Conservation (phyloP, 1,140 invertebrate genomes). For the Drosophila mojavensis region DNA sequence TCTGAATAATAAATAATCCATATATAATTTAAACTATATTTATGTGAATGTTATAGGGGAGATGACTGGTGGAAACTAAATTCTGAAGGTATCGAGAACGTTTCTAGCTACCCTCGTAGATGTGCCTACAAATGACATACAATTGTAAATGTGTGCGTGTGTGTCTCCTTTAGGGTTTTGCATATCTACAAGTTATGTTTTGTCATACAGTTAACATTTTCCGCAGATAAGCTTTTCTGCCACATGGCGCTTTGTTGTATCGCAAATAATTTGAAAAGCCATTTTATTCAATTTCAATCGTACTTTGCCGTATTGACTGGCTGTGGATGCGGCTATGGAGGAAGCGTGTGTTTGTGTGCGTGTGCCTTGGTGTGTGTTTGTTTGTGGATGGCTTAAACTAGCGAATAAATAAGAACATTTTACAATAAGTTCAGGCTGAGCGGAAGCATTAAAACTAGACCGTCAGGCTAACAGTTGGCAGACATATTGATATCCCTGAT, state of each 20-base stretch:
- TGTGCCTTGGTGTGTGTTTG: background rate
- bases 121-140: constrained; percentile 10
- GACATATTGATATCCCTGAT: constrained; percentile 73
- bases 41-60: too few relatives aligned
- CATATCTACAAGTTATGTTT: constrained; percentile 78
- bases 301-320: constrained; percentile 33
- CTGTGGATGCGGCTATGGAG: background rate
- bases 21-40: too few relatives aligned
- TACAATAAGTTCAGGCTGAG: constrained; percentile 36
- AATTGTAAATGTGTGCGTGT: constrained; percentile 9
- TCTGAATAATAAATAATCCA: too few relatives aligned
- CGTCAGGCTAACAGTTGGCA: constrained; percentile 24
- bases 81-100: too few relatives aligned
- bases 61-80: too few relatives aligned
- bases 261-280: constrained; percentile 75
- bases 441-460: constrained; percentile 50
- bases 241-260: constrained; percentile 52
- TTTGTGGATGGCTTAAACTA: constrained; percentile 9
- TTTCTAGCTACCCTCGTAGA: too few relatives aligned
- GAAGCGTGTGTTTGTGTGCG: background rate
- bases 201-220: constrained; percentile 78
- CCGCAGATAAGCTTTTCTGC: constrained; percentile 75
- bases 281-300: constrained; percentile 78
- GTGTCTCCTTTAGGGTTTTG: constrained; percentile 47
- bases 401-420: constrained; percentile 58